Evolutionary conservation across 2,888 invertebrate species (phyloP).

Genomic region (Octonoba sinensis): DNA sequence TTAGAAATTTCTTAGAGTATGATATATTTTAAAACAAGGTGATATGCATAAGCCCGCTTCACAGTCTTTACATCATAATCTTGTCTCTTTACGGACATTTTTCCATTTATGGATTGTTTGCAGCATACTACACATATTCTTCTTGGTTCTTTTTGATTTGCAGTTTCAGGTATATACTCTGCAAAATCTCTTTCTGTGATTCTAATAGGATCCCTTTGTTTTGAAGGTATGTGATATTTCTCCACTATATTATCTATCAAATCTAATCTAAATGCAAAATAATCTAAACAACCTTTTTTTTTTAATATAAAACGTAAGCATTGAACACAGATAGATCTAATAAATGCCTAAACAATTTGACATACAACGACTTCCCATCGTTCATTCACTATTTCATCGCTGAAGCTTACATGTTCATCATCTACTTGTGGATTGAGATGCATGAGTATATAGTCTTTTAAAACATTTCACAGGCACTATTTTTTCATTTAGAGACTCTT

Average conservation of each 20-base stretch:
- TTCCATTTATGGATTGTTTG: slow-evolving; percentile 9
- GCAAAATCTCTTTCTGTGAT: slow-evolving; percentile 11
- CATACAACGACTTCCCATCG: neutral
- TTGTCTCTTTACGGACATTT: neutral
- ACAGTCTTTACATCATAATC: no score
- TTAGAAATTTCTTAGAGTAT: slow-evolving; percentile 11
- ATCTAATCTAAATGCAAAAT: neutral
- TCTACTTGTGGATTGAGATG: no score
- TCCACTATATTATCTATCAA: neutral
- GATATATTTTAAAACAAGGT: no score
- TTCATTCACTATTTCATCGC: no score
- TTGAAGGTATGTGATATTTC: slow-evolving; percentile 3
- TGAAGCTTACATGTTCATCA: no score
- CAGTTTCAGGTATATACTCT: slow-evolving; percentile 15
- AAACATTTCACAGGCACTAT: no score
- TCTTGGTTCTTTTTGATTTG: slow-evolving; percentile 17
- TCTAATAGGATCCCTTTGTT: neutral
- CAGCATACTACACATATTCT: slow-evolving; percentile 15
- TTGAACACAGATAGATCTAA: neutral
- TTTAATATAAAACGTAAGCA: neutral
- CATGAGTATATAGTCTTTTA: no score
- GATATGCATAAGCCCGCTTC: no score
- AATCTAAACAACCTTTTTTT: neutral
- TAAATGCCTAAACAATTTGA: neutral
- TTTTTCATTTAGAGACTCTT: no score